Evolutionary conservation across 92 coral and sea anemone species (phyloP).

Genomic region (Siderastrea radians): DNA sequence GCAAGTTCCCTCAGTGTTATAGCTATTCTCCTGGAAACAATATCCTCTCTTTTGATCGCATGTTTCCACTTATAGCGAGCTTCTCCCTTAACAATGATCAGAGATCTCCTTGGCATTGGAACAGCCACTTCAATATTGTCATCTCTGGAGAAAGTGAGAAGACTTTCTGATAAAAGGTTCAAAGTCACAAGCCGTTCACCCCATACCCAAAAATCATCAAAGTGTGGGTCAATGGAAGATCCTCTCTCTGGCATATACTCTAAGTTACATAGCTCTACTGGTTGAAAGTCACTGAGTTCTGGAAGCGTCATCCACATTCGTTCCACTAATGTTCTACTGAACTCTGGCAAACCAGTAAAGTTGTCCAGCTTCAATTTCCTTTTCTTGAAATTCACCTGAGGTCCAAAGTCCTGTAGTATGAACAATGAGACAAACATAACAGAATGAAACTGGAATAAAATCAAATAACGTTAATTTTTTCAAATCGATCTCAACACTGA

Average conservation of each 20-base stretch:
- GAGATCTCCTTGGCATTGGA: slow-evolving; percentile 84
- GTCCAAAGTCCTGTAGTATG: slow-evolving; percentile 91
- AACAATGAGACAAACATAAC: not conserved
- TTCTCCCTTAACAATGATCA: slow-evolving; percentile 81
- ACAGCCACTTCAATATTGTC: slow-evolving; percentile 72
- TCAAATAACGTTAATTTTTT: no score
- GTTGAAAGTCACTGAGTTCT: slow-evolving; percentile 73
- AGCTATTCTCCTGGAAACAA: slow-evolving; percentile 86
- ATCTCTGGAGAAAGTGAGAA: slow-evolving; percentile 77
- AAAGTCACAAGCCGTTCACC: slow-evolving; percentile 94
- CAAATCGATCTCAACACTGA: no score
- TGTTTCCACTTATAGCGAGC: slow-evolving; percentile 95
- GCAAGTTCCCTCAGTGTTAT: slow-evolving; percentile 93
- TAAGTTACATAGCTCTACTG: slow-evolving; percentile 94
- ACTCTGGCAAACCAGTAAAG: slow-evolving; percentile 91
- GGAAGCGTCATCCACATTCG: slow-evolving; percentile 75
- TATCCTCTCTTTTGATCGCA: slow-evolving; percentile 86
- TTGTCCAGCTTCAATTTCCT: slow-evolving; percentile 81
- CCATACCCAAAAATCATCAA: slow-evolving; percentile 98
- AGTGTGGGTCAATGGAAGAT: slow-evolving; percentile 93
- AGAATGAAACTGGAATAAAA: no score
- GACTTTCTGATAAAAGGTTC: slow-evolving; percentile 78
- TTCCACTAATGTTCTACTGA: slow-evolving; percentile 79
- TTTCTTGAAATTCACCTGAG: slow-evolving; percentile 96
- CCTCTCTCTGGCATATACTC: slow-evolving; percentile 92